Percentiles rank a stretch among this genome's conserved stretches.
Evolutionary conservation across 2,888 invertebrate genomes (phyloP).

Genomic region (Nephrotoma guestfalica): DNA sequence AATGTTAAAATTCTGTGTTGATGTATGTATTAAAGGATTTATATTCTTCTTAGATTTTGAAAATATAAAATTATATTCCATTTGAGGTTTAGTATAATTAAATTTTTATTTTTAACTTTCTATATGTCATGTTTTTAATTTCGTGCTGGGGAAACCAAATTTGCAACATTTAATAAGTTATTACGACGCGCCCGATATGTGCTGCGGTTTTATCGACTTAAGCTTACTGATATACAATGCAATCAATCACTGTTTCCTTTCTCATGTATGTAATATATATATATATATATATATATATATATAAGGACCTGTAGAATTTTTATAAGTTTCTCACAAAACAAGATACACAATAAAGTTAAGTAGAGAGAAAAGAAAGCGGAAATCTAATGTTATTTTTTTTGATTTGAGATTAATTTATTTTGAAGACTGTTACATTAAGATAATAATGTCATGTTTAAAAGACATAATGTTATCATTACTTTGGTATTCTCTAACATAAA

Average conservation of each 20-base stretch:
- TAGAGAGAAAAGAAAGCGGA: neutral
- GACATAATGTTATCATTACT: neutral
- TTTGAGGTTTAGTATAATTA: neutral
- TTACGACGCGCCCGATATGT: neutral
- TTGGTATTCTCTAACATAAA: neutral
- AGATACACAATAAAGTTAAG: neutral
- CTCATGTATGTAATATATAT: neutral
- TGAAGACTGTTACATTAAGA: neutral
- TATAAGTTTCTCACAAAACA: neutral
- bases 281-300: neutral
- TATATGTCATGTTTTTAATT: neutral
- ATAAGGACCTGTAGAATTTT: neutral
- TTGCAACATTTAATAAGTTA: neutral
- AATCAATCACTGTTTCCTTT: neutral
- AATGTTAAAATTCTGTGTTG: neutral
- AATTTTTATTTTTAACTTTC: neutral
- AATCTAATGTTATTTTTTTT: neutral
- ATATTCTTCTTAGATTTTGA: neutral
- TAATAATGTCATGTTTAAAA: neutral
- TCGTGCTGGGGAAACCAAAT: neutral
- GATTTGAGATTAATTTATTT: neutral
- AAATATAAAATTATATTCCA: neutral
- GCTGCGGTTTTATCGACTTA: neutral
- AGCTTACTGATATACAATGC: neutral
- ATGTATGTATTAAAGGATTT: neutral